Evolutionary conservation across 2,888 invertebrate genomes (phyloP), one percentile per base, ranked within the genome.

Genomic region (Scaptomyza parva): DNA sequence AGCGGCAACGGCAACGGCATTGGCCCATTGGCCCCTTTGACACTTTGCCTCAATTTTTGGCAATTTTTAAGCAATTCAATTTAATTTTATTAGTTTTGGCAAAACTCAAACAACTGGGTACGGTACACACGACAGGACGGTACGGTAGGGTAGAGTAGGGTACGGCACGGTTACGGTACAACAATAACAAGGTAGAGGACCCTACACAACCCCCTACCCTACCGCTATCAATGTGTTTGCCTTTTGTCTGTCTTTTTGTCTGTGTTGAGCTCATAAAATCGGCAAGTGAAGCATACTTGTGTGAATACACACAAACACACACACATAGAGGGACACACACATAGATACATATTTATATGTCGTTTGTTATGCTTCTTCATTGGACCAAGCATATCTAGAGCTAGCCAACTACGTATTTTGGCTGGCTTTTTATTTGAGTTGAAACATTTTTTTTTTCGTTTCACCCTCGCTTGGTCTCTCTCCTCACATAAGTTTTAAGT

Each of bases 41-140:
- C 69, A 86, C 84, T 84, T 76, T 85, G 80, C 76, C 86, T 85
- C 88, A 85, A 85, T 88, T 85, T 88, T 76, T 85, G 83, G 78
- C 85, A 76, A 85, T 85, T 85, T 85, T 85, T 85, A 88, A 85
- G 89, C 85, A 88, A 85, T 85, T 85, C 89, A 81, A 85, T 85
- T 85, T 88, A 85, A 85, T 85, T 85, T 85, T 85, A 85, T 85
- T 85, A 87, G 85, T 88, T 87, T 85, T 87, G 88, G 79, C 85
- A 85, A 78, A 82, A 82, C 86, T 87, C 89, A 81, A 85, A 85
- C 84, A 85, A 85, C 88, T 85, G 84, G 69, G 47, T 37, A 30
- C 47, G 47, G 18, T n/a, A n/a, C n/a, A n/a, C n/a, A n/a, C n/a
- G n/a, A n/a, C n/a, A n/a, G n/a, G n/a, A n/a, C n/a, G n/a, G n/a